These are phyloP conservation scores for Halictus rubicundus DNA, from an alignment of 1,140 invertebrate species.

Conservation along the genomic window DNA sequence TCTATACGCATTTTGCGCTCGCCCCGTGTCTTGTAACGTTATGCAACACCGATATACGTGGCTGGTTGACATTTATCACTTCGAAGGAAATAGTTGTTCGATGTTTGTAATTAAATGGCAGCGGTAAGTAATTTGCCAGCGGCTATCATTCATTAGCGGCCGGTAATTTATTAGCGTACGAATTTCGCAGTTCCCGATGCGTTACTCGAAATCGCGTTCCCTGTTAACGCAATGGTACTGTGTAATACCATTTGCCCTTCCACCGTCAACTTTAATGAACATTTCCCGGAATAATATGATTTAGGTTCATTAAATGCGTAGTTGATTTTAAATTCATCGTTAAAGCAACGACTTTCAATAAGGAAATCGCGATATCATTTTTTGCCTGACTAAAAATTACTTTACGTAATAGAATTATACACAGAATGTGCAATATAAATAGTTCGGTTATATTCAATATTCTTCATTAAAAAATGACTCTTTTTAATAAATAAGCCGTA, in stretches of 20 bases:
- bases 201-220: neutral
- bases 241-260: neutral
- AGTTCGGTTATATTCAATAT: no score
- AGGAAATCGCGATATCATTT: no score
- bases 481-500: no score
- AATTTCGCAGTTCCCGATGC: neutral
- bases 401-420: no score
- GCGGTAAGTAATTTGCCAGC: slow-evolving; percentile 10
- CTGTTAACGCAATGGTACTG: neutral
- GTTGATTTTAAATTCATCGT: no score
- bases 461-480: no score
- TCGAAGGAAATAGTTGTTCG: slow-evolving; percentile 26
- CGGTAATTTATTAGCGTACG: neutral
- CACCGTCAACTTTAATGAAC: neutral
- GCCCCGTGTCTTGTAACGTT: slow-evolving; percentile 24
- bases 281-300: neutral
- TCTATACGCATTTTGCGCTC: slow-evolving; percentile 32
- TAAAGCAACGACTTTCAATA: no score
- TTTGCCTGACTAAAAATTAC: no score
- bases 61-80: slow-evolving; percentile 1
- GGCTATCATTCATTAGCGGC: neutral
- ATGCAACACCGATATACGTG: neutral
- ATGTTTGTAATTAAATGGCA: slow-evolving; percentile 20
- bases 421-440: no score
- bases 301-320: no score